These are phyloP conservation scores for Meloe dianella DNA, from an alignment of 2,888 invertebrate species.

Conservation along the genomic window DNA sequence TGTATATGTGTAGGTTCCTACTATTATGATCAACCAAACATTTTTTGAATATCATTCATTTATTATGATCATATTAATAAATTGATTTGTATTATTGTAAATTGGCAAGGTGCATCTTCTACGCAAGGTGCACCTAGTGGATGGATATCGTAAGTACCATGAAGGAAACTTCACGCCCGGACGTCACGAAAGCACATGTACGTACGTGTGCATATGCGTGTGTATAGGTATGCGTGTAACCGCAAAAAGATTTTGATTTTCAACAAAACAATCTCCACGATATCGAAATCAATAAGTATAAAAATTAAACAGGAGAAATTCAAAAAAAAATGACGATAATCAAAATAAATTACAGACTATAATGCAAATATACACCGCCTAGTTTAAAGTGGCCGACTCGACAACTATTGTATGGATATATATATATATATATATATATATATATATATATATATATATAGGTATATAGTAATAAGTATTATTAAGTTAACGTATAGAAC, in stretches of 20 bases:
- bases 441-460: too few relatives aligned
- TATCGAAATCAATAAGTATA: neutral
- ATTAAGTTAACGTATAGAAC: too few relatives aligned
- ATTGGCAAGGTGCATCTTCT: constrained; percentile 36
- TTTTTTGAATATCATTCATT: neutral
- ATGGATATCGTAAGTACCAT: constrained; percentile 37
- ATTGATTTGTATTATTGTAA: constrained; percentile 11
- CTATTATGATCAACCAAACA: constrained; percentile 22
- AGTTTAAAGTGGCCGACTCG: too few relatives aligned
- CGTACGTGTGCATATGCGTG: neutral
- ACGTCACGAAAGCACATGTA: constrained; percentile 19
- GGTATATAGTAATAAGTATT: too few relatives aligned
- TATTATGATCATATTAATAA: neutral
- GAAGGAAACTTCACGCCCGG: constrained; percentile 37
- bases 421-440: too few relatives aligned
- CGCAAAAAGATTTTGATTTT: constrained; percentile 5
- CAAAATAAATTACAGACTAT: too few relatives aligned
- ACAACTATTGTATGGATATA: too few relatives aligned
- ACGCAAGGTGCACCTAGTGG: constrained; percentile 40
- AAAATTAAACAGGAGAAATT: neutral
- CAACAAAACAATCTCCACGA: neutral
- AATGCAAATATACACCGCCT: too few relatives aligned
- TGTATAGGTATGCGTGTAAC: neutral
- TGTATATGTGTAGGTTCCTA: constrained; percentile 35
- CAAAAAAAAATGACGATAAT: neutral